Conservation (phyloP, 2,113 vertebrate species). For the Sorex araneus region DNA sequence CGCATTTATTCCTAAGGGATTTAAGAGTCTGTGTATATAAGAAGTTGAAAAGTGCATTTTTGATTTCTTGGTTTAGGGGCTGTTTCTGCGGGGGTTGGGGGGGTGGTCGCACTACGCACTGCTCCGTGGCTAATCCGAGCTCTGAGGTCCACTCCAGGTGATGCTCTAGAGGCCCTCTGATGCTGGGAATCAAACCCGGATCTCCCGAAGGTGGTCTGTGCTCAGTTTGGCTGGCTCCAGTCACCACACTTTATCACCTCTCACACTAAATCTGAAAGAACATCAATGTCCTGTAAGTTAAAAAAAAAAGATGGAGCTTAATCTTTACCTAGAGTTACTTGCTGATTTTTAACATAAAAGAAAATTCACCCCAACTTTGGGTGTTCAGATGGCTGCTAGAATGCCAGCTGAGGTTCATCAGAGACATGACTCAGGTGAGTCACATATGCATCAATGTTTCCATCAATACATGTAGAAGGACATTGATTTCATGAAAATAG, state of each 20-base stretch:
- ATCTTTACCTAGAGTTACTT: neutral
- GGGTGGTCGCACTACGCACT: no score
- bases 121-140: no score
- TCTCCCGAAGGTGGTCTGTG: no score
- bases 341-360: slow-evolving; percentile 22
- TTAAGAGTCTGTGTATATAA: neutral
- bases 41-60: neutral
- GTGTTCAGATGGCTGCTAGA: neutral
- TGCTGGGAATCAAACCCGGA: no score
- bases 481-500: slow-evolving; percentile 1
- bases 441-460: neutral
- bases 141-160: no score
- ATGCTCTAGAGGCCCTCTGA: no score
- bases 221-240: neutral
- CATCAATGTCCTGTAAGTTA: neutral
- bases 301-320: neutral
- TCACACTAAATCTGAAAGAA: neutral
- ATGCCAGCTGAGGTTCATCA: neutral
- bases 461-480: neutral
- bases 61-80: no score
- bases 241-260: neutral
- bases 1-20: neutral
- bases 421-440: neutral
- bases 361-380: neutral
- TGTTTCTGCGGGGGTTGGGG: no score